Evolutionary conservation across 2,888 invertebrate genomes (phyloP).

Genomic region (Xestia rhomboidea): DNA sequence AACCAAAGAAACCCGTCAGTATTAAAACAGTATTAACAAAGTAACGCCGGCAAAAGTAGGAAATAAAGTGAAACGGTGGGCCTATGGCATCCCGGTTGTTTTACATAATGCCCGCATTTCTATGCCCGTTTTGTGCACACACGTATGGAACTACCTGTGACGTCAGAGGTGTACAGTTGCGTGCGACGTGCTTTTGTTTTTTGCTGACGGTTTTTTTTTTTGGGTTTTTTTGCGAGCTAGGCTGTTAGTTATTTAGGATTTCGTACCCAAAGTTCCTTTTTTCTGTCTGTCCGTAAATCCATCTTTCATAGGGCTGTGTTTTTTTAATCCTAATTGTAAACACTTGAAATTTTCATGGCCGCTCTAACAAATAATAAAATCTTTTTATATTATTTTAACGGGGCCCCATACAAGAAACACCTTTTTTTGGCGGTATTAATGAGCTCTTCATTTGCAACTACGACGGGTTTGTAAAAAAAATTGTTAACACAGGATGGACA

Average conservation of each 20-base stretch:
- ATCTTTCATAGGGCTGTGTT: neutral
- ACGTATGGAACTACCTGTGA: slow-evolving; percentile 47
- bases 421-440: neutral
- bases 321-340: neutral
- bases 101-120: slow-evolving; percentile 83
- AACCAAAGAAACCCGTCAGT: slow-evolving; percentile 45
- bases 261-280: neutral
- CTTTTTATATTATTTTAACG: too few species aligned
- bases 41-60: slow-evolving; percentile 56
- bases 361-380: neutral
- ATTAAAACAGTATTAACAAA: slow-evolving; percentile 65
- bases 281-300: neutral
- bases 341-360: neutral
- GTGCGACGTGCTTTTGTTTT: slow-evolving; percentile 23
- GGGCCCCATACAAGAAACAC: neutral
- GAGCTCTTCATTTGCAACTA: neutral
- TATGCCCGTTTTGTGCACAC: slow-evolving; percentile 72
- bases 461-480: neutral
- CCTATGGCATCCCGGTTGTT: slow-evolving; percentile 69
- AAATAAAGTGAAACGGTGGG: slow-evolving; percentile 73
- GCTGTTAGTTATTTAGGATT: neutral
- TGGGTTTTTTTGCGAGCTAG: neutral
- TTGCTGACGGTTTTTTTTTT: slow-evolving; percentile 11
- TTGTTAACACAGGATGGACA: neutral
- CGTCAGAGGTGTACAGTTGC: slow-evolving; percentile 58